Base-by-base conservation (phyloP, 2,888 invertebrate genomes). In the Drosophila monieri region DNA sequence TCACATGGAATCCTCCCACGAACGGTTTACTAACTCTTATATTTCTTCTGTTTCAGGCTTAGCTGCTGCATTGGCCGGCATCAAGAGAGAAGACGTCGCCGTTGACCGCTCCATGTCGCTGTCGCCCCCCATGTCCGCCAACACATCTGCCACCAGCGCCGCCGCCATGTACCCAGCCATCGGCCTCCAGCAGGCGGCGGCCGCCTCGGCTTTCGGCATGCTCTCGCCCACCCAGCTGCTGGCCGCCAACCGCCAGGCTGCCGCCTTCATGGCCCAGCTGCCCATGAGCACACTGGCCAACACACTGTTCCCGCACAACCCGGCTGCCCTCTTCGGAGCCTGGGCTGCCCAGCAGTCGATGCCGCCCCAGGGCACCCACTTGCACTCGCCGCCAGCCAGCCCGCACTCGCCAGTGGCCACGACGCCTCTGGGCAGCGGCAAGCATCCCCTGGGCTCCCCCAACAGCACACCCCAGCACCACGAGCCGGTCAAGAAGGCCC, bases 51-150 rank as follows among this genome's bases (percentile, higher is more conserved):
- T 76, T 76, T 55, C 64, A 92, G 92, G 89, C 80, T 79, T 92
- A 73, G 91, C 91, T 61, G 91, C 91, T 69, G 91, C 91, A 46
- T 77, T 91, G 74, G 92, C 91, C 56, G 90, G 91, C 74, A 91
- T 92, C 65, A 91, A 91, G 74, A 89, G 89, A 44, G 91, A 92
- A 72, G 91, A 92, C 6, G 70, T 83, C 55, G 73, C 71, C 32
- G 85, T 85, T 23, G 91, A 91, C 60, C 89, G 87, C 56, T 86
- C 89, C 67, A 84, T 91, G 57, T 89, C 90, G 6, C 74, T 91
- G 67, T 91, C 91, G 65, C 91, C 92, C 10, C 91, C 91, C 55
- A 91, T 91, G 90, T 89, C 90, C 9, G 90, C 89, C 52, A 91
- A 89, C 41, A 88, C 88, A 47, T 88, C 90, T 27, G 79, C 80